Conservation (phyloP, 1,140 invertebrate species). For the Saxidomus purpurata region DNA sequence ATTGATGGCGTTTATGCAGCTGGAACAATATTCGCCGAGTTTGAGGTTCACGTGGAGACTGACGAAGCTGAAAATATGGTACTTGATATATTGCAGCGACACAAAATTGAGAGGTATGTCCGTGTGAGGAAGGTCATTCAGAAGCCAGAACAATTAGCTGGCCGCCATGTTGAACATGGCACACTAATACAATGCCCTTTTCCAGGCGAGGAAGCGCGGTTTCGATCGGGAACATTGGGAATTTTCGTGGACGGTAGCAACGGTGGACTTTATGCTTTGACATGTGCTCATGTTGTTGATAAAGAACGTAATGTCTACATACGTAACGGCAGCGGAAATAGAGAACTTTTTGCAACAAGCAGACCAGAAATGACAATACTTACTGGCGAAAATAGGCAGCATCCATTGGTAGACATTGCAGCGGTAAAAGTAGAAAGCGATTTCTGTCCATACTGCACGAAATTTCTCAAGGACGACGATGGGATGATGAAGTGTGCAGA, state of each 20-base stretch:
- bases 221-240: not conserved
- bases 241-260: not conserved
- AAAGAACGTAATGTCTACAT: not conserved
- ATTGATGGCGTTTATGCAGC: not conserved
- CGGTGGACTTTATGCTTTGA: not conserved
- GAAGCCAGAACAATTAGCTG: not conserved
- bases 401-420: not conserved
- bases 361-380: not conserved
- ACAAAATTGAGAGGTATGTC: not conserved
- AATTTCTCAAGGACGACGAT: not conserved
- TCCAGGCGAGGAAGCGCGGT: not conserved
- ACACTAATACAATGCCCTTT: not conserved
- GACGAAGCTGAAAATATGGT: not conserved
- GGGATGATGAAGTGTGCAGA: not conserved
- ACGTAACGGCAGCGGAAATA: not conserved
- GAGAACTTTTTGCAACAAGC: not conserved
- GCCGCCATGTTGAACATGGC: not conserved
- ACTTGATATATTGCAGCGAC: not conserved
- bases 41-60: not conserved
- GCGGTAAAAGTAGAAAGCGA: not conserved
- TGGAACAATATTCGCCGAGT: not conserved
- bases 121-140: not conserved
- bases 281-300: slow-evolving; percentile 18
- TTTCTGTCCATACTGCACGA: not conserved
- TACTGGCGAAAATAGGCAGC: not conserved